Percentiles rank a stretch among this genome's conserved stretches.
Conservation (phyloP, 2,888 invertebrate species). For the Sesia apiformis region DNA sequence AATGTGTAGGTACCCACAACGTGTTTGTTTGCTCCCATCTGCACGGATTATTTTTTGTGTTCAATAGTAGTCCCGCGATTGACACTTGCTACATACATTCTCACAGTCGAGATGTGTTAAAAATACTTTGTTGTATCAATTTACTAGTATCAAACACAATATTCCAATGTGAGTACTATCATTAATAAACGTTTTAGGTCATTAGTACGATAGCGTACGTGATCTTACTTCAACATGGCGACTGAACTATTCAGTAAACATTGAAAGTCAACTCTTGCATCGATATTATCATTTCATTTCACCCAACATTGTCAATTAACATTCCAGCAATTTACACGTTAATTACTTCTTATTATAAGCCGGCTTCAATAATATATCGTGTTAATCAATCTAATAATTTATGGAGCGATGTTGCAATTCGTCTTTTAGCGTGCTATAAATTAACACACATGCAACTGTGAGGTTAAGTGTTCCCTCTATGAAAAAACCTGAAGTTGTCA, state of each 20-base stretch:
- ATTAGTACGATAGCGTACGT: neutral
- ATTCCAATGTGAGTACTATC: no score
- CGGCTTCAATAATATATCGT: constrained; percentile 21
- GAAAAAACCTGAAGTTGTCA: neutral
- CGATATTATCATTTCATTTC: constrained; percentile 12
- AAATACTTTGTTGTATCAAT: no score
- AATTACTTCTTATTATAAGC: constrained; percentile 37
- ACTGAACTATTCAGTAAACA: neutral
- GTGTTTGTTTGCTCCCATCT: neutral
- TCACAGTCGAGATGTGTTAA: neutral
- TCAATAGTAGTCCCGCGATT: neutral
- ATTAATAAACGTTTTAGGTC: neutral
- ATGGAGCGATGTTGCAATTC: constrained; percentile 12
- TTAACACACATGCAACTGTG: constrained; percentile 6
- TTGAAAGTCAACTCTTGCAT: neutral
- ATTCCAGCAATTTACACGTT: constrained; percentile 40
- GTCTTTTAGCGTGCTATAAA: constrained; percentile 24
- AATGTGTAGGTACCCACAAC: neutral
- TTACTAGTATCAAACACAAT: no score
- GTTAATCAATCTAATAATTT: neutral
- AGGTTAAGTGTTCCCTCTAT: neutral
- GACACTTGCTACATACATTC: neutral
- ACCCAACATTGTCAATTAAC: constrained; percentile 46
- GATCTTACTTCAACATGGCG: neutral
- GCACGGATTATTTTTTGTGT: no score